A percentile compares a stretch with the other conserved stretches of the same genome.
These are phyloP conservation scores for Carassius carassius DNA, from an alignment of 2,113 vertebrate genomes.

Conservation along the genomic window DNA sequence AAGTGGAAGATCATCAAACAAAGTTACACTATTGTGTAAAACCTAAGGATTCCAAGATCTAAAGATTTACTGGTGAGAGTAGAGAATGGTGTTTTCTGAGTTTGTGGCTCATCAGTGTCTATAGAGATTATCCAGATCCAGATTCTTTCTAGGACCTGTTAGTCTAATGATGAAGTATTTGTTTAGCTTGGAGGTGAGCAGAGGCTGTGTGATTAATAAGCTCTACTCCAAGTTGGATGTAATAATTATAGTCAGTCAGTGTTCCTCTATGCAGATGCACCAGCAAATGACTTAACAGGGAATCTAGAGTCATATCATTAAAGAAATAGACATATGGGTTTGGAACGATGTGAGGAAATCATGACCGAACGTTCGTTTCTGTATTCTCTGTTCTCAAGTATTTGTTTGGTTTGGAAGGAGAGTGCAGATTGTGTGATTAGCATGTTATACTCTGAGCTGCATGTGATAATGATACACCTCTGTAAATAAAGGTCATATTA, in stretches of 20 bases:
- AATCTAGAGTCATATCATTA: constrained; percentile 23
- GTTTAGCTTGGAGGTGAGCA: constrained; percentile 58
- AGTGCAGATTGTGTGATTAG: constrained; percentile 51
- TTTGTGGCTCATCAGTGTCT: not conserved
- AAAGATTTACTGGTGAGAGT: not conserved
- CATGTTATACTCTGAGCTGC: not conserved
- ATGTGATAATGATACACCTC: constrained; percentile 16
- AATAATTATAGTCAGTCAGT: constrained; percentile 9
- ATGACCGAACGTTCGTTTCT: not conserved
- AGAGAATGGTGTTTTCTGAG: not conserved
- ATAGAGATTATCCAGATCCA: constrained; percentile 26
- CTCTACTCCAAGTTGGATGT: constrained; percentile 7
- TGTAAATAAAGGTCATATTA: not conserved
- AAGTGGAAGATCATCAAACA: constrained; percentile 43
- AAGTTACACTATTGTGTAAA: constrained; percentile 22
- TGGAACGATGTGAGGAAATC: not conserved
- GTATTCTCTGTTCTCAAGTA: not conserved
- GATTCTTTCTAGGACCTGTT: not conserved
- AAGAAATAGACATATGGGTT: not conserved
- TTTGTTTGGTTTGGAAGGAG: constrained; percentile 57
- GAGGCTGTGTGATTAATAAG: constrained; percentile 42
- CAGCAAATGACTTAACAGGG: constrained; percentile 14
- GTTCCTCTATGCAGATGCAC: not conserved
- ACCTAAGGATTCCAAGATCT: too few species aligned
- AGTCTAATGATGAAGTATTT: constrained; percentile 30